Evolutionary conservation across 2,888 invertebrate genomes (phyloP).

Genomic region (Cheilosia variabilis): DNA sequence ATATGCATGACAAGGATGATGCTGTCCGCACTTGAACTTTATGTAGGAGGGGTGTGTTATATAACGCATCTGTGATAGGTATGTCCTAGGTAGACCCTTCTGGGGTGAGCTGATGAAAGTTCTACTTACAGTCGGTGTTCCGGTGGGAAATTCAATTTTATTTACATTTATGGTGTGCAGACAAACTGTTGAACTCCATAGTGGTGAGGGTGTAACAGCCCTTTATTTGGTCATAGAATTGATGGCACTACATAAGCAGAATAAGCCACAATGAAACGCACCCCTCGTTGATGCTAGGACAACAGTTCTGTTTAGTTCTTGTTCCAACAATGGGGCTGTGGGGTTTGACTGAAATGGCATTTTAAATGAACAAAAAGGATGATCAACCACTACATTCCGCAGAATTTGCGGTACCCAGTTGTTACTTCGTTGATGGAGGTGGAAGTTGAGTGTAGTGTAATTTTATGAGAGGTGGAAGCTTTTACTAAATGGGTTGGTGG

Average conservation of each 20-base stretch:
- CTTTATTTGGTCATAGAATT: constrained; percentile 20
- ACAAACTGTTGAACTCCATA: constrained; percentile 29
- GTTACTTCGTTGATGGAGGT: not conserved
- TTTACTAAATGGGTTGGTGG: not conserved
- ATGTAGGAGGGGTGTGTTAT: not conserved
- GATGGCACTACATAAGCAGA: constrained; percentile 22
- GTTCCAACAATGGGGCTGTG: too few relatives aligned
- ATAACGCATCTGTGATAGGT: not conserved
- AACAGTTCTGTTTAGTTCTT: not conserved
- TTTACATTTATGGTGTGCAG: constrained; percentile 33
- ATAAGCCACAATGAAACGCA: not conserved
- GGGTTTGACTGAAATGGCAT: constrained; percentile 22
- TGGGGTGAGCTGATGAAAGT: not conserved
- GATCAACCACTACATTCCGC: constrained; percentile 2
- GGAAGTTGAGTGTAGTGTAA: not conserved
- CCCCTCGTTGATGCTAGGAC: not conserved
- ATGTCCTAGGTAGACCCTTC: too few relatives aligned
- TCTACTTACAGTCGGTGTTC: constrained; percentile 8
- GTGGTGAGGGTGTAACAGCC: not conserved
- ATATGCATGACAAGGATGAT: constrained; percentile 1
- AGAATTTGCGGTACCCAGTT: constrained; percentile 11
- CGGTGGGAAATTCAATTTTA: constrained; percentile 34
- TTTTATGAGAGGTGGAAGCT: not conserved
- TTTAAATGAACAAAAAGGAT: constrained; percentile 36
- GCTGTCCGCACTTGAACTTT: not conserved